Evolutionary conservation across 2,113 vertebrate genomes (phyloP).

Genomic region (Rhineura floridana): DNA sequence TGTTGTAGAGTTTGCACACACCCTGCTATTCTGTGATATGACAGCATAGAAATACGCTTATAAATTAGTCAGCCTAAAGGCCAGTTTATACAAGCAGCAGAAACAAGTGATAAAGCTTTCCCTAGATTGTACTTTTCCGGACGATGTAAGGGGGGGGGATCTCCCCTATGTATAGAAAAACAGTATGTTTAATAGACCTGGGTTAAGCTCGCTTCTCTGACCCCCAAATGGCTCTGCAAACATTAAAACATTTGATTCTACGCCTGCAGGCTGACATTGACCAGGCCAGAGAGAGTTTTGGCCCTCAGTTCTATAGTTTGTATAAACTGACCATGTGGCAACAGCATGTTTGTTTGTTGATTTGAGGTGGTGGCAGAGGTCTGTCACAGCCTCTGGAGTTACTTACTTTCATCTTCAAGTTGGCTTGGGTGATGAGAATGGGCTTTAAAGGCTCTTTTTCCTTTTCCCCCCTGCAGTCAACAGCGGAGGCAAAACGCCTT

Average conservation of each 20-base stretch:
- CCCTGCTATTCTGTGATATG: too few relatives aligned
- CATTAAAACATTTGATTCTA: neutral
- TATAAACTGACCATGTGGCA: neutral
- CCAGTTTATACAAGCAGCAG: neutral
- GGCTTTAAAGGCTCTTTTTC: constrained; percentile 43
- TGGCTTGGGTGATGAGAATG: neutral
- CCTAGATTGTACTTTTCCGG: too few relatives aligned
- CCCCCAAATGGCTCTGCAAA: neutral
- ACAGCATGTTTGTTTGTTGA: neutral
- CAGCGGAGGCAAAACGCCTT: constrained; percentile 81
- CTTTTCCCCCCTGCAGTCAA: constrained; percentile 78
- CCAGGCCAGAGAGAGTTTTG: neutral
- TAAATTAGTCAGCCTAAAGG: neutral
- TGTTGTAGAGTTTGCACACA: neutral
- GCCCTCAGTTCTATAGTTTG: neutral
- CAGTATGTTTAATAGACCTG: neutral
- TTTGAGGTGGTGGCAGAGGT: neutral
- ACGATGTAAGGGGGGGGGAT: neutral
- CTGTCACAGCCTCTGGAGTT: neutral
- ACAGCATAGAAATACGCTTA: too few relatives aligned
- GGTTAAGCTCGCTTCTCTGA: too few relatives aligned
- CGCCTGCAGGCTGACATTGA: neutral
- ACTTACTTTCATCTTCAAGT: neutral
- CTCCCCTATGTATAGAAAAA: neutral
- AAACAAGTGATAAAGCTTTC: neutral